Conservation (phyloP, 2,797 vertebrate species). For the Malacoraja senta region DNA sequence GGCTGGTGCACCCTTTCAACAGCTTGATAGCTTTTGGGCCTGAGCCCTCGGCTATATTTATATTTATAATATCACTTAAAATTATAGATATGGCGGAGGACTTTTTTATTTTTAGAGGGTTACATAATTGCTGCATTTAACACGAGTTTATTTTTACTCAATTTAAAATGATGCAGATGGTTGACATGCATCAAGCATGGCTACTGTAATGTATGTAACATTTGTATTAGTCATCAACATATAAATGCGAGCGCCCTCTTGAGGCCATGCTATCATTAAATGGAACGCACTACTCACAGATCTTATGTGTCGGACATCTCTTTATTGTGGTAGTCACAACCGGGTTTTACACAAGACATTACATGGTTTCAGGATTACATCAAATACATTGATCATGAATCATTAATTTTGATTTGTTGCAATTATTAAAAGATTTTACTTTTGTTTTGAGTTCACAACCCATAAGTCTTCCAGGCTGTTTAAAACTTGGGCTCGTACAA, state of each 20-base stretch:
- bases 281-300: too few species aligned
- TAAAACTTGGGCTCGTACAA: conserved; percentile 99
- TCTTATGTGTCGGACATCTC: too few species aligned
- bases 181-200: not conserved
- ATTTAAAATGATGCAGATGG: not conserved
- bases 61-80: not conserved
- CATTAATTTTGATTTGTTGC: not conserved
- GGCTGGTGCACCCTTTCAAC: not conserved
- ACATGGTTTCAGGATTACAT: too few species aligned
- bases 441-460: not conserved
- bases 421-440: conserved; percentile 20
- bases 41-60: not conserved
- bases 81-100: not conserved
- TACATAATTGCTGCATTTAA: not conserved
- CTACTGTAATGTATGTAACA: too few species aligned
- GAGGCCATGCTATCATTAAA: too few species aligned
- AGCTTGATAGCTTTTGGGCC: too few species aligned
- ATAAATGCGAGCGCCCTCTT: too few species aligned
- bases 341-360: too few species aligned
- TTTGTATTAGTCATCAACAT: too few species aligned
- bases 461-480: not conserved
- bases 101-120: not conserved
- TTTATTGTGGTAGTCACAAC: too few species aligned
- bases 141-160: not conserved
- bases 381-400: conserved; percentile 49